Conservation (phyloP, 2,888 invertebrate species). For the Callosobruchus maculatus region DNA sequence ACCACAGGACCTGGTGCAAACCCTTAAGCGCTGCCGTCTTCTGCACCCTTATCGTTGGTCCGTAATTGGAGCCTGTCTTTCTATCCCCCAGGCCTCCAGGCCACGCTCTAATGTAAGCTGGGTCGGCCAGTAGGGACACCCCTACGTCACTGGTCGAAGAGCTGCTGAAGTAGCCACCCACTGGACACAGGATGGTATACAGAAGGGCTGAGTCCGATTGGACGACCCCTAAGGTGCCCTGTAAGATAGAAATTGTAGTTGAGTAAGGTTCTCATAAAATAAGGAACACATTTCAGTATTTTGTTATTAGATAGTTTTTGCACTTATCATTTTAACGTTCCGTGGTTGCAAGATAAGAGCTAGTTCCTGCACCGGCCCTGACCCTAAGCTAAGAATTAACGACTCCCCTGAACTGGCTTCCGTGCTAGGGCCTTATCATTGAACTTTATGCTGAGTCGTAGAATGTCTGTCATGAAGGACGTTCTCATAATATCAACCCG, state of each 20-base stretch:
- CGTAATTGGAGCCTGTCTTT: slow-evolving; percentile 95
- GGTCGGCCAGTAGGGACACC: slow-evolving; percentile 89
- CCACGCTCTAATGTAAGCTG: slow-evolving; percentile 81
- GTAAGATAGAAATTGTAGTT: slow-evolving; percentile 25
- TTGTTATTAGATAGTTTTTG: too few relatives aligned
- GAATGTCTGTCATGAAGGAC: too few relatives aligned
- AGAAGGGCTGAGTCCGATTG: slow-evolving; percentile 84
- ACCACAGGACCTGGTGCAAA: slow-evolving; percentile 93
- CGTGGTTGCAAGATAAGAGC: too few relatives aligned
- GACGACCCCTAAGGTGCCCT: slow-evolving; percentile 92
- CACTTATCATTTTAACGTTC: too few relatives aligned
- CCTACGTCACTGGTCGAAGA: slow-evolving; percentile 51
- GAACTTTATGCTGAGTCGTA: too few relatives aligned
- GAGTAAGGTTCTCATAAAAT: too few relatives aligned
- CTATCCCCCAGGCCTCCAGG: slow-evolving; percentile 91
- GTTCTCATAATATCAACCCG: too few relatives aligned
- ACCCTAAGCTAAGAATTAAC: too few relatives aligned
- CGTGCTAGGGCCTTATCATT: too few relatives aligned
- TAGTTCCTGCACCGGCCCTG: too few relatives aligned
- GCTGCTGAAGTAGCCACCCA: slow-evolving; percentile 83
- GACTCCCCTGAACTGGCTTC: too few relatives aligned
- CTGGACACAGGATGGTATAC: slow-evolving; percentile 89
- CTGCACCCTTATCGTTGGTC: slow-evolving; percentile 80
- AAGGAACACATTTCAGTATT: too few relatives aligned
- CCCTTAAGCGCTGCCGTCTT: slow-evolving; percentile 72